Evolutionary conservation across 2,888 invertebrate genomes (phyloP).

Genomic region (Epiblema foenella): DNA sequence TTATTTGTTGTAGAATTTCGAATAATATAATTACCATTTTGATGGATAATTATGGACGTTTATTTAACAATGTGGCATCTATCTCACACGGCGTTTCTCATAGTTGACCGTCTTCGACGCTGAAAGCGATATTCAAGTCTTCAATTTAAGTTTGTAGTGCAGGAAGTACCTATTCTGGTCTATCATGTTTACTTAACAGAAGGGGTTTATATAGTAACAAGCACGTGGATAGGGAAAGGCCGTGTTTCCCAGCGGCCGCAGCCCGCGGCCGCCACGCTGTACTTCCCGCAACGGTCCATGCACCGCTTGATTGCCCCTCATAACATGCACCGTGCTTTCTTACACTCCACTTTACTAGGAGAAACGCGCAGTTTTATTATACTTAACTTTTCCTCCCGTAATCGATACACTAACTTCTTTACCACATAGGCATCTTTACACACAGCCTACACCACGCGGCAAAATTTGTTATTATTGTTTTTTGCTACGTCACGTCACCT

Average conservation of each 20-base stretch:
- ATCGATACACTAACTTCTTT: conserved; percentile 16
- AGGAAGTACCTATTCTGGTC: too few relatives aligned
- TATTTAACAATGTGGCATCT: too few relatives aligned
- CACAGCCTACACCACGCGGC: neutral
- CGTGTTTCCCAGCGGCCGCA: conserved; percentile 68
- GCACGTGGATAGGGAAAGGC: conserved; percentile 69
- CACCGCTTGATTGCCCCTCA: conserved; percentile 64
- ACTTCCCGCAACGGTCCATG: conserved; percentile 67
- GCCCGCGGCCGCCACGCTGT: conserved; percentile 71
- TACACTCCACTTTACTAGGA: conserved; percentile 34
- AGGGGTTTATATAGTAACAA: neutral
- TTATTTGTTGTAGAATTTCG: too few relatives aligned
- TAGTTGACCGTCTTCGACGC: too few relatives aligned
- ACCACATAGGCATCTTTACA: too few relatives aligned
- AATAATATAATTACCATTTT: too few relatives aligned
- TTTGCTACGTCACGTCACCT: neutral
- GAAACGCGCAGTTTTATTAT: conserved; percentile 31
- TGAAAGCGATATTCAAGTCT: too few relatives aligned
- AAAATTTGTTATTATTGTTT: neutral
- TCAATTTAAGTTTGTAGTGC: too few relatives aligned
- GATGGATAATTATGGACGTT: too few relatives aligned
- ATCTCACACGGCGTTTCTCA: too few relatives aligned
- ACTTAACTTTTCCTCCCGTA: conserved; percentile 19
- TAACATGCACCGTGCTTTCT: conserved; percentile 46
- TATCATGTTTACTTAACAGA: neutral